These are phyloP conservation scores for Venturia canescens DNA, from an alignment of 1,140 invertebrate species.

Conservation along the genomic window DNA sequence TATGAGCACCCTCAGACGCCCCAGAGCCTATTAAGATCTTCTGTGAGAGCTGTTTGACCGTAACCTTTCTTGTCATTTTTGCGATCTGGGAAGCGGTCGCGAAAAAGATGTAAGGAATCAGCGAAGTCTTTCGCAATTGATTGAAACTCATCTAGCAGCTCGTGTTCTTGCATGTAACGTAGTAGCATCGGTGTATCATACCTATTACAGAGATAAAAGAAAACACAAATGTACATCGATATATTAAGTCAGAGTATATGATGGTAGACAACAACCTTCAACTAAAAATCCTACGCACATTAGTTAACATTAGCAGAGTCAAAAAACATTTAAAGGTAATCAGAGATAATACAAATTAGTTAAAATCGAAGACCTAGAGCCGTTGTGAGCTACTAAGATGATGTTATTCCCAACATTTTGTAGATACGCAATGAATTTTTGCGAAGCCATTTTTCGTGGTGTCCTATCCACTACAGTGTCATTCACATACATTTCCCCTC, in stretches of 20 bases:
- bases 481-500: conserved; percentile 39
- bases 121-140: conserved; percentile 45
- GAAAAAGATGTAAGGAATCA: conserved; percentile 46
- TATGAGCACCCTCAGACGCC: conserved; percentile 38
- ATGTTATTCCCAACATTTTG: conserved; percentile 21
- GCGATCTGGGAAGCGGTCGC: conserved; percentile 36
- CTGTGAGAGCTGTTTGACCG: conserved; percentile 30
- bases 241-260: too few relatives aligned
- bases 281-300: too few relatives aligned
- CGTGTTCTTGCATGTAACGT: background rate
- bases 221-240: too few relatives aligned
- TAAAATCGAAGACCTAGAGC: conserved; percentile 44
- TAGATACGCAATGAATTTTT: conserved; percentile 46
- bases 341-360: background rate
- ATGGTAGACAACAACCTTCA: too few relatives aligned
- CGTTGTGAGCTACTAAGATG: conserved; percentile 49
- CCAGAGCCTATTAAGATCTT: conserved; percentile 38
- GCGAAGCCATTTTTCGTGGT: conserved; percentile 28
- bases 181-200: conserved; percentile 46
- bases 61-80: conserved; percentile 39
- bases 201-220: conserved; percentile 30
- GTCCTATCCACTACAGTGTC: conserved; percentile 20
- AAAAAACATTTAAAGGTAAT: too few relatives aligned
- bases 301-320: too few relatives aligned
- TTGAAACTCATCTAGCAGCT: conserved; percentile 35